These are phyloP conservation scores for Cryptotermes secundus DNA, from an alignment of 1,140 invertebrate genomes.

Conservation along the genomic window DNA sequence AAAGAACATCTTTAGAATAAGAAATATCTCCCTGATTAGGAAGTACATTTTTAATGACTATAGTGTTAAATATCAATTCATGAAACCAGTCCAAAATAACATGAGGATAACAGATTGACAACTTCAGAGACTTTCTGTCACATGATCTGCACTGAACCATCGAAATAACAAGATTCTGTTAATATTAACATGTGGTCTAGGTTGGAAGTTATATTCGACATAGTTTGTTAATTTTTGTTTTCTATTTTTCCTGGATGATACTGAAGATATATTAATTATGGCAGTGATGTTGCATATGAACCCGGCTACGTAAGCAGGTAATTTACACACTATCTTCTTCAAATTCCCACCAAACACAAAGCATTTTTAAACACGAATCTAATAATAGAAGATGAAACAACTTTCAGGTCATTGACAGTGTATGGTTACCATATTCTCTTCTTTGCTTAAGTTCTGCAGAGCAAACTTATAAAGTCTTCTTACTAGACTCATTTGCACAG, in stretches of 20 bases:
- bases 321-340: not conserved
- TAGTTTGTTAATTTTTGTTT: slow-evolving; percentile 7
- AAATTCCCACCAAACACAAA: slow-evolving; percentile 17
- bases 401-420: not conserved
- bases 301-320: slow-evolving; percentile 23
- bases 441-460: too few relatives aligned
- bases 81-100: not conserved
- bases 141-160: not conserved
- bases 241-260: slow-evolving; percentile 13
- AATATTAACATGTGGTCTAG: not conserved
- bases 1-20: too few relatives aligned
- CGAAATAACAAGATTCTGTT: not conserved
- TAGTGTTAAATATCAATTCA: not conserved
- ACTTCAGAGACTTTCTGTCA: not conserved
- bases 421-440: not conserved
- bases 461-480: too few relatives aligned
- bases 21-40: too few relatives aligned
- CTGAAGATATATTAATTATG: slow-evolving; percentile 25
- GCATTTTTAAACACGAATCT: not conserved
- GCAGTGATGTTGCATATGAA: slow-evolving; percentile 28
- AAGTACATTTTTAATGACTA: too few relatives aligned
- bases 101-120: too few relatives aligned
- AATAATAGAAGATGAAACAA: slow-evolving; percentile 4
- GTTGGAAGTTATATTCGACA: not conserved
- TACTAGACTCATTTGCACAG: too few relatives aligned